Evolutionary conservation across 2,888 invertebrate genomes (phyloP).

Genomic region (Deilephila porcellus): DNA sequence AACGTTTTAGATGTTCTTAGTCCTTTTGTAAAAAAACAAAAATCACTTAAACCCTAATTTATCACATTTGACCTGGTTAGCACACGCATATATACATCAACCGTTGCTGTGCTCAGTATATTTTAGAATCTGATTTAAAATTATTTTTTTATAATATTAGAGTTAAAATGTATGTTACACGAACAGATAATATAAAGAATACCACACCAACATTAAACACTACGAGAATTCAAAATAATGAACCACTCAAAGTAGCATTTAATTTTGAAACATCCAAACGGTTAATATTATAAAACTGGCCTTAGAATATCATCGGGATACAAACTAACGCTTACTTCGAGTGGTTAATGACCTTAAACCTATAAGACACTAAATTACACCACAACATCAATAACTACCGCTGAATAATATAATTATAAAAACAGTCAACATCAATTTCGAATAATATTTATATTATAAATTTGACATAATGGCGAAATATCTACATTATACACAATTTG

Average conservation of each 20-base stretch:
- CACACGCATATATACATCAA: slow-evolving; percentile 76
- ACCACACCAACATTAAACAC: slow-evolving; percentile 82
- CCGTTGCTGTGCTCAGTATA: slow-evolving; percentile 73
- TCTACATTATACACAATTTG: slow-evolving; percentile 79
- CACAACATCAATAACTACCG: slow-evolving; percentile 86
- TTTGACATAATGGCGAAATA: slow-evolving; percentile 82
- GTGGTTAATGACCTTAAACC: slow-evolving; percentile 71
- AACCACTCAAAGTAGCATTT: slow-evolving; percentile 69
- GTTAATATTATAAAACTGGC: slow-evolving; percentile 48
- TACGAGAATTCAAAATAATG: slow-evolving; percentile 79
- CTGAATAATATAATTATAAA: slow-evolving; percentile 81
- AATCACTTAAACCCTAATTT: slow-evolving; percentile 77
- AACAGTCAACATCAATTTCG: slow-evolving; percentile 86
- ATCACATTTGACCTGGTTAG: slow-evolving; percentile 82
- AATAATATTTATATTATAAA: slow-evolving; percentile 81
- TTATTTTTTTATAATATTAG: slow-evolving; percentile 65
- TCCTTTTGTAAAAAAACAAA: slow-evolving; percentile 46
- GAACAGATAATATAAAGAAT: slow-evolving; percentile 79
- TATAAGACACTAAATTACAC: slow-evolving; percentile 85
- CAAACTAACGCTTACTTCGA: slow-evolving; percentile 55
- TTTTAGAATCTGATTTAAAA: slow-evolving; percentile 74
- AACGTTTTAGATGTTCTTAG: slow-evolving; percentile 44
- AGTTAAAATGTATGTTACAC: slow-evolving; percentile 75
- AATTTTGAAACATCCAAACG: slow-evolving; percentile 29
- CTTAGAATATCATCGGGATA: slow-evolving; percentile 34